Conservation (phyloP, 2,113 vertebrate species). For the Gymnogyps californianus region DNA sequence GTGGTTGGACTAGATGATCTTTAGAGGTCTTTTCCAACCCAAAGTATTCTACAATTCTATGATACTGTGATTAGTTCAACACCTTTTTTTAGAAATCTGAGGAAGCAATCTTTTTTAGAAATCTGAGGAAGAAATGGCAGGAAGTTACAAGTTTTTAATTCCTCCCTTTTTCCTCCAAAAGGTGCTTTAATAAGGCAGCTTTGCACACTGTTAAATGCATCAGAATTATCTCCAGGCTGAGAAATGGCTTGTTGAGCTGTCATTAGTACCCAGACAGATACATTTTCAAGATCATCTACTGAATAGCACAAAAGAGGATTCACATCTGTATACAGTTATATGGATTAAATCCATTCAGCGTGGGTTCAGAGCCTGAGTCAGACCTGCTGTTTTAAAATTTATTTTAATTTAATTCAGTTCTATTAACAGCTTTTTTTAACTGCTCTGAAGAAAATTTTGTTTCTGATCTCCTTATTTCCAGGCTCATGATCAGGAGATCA, state of each 20-base stretch:
- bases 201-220: neutral
- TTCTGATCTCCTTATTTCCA: neutral
- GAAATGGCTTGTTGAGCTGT: neutral
- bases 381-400: neutral
- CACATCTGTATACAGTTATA: neutral
- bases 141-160: neutral
- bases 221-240: neutral
- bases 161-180: neutral
- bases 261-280: neutral
- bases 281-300: neutral
- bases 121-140: neutral
- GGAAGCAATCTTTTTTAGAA: neutral
- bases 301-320: neutral
- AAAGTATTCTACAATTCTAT: neutral
- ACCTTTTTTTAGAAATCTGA: neutral
- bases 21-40: neutral
- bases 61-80: neutral
- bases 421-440: neutral
- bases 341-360: neutral
- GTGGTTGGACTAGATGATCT: neutral
- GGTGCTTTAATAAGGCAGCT: neutral
- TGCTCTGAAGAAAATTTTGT: neutral
- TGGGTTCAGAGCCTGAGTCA: neutral
- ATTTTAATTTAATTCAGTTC: neutral
- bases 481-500: neutral